Base-by-base conservation (phyloP, 92 coral and sea anemone species). In the Galaxea fascicularis region DNA sequence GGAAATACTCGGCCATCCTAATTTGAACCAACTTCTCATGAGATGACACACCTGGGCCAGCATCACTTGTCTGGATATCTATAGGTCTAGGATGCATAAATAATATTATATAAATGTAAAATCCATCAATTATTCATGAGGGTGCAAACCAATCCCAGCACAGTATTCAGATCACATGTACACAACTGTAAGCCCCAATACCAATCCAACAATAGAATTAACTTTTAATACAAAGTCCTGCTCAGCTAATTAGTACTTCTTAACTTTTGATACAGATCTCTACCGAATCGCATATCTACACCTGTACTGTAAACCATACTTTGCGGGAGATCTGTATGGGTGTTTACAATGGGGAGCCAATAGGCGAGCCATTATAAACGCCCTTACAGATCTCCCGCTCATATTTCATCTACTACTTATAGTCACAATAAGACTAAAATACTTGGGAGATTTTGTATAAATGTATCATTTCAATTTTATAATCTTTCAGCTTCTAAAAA, bases 41-140 rank as follows among this genome's bases (percentile, higher is more conserved):
- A n/a, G 77, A 78, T 25, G 90, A 78, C 45, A 78, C 90, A 12
- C 90, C 90, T 53, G 90, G 85, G 26, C 90, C 90, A 58, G 79
- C 85, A 78, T 78, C 90, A 71, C 79, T 68, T 28, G 85, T 53
- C 67, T 86, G 85, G 75, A 86, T 74, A 71, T 78, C 90, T 31
- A 70, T 71, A 29, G 90, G 90, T 27, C 90, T 78, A 73, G 73
- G 79, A 47, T 45, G 47, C 67, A 82, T 20, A 71, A 71, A 52
- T 26, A 71, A 51, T 66, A 59, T 81, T 9, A 27, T 62, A 21
- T 21, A 63, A 21, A 63, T 27, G 30, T 21, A 63, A 6, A 63
- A 27, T 21, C 9, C 25, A 21, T 63, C 15, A 46, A 46, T 46
- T 46, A 46, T 46, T 46, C 51, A 46, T 46, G 51, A 46, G 51